These are phyloP conservation scores for Bovichtus variegatus DNA, from an alignment of 2,797 vertebrate species.

Conservation along the genomic window DNA sequence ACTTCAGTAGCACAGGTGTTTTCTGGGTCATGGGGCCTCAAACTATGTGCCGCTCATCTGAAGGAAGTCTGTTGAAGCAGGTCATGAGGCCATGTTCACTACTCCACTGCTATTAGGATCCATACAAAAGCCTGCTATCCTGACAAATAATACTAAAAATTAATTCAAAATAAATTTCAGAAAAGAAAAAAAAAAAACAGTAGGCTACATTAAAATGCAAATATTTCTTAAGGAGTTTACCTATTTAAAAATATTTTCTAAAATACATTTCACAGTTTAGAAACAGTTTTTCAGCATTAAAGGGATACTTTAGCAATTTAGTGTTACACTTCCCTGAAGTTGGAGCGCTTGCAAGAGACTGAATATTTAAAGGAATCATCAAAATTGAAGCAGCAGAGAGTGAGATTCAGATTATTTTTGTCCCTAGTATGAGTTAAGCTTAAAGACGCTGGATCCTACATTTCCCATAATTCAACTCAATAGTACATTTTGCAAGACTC, in stretches of 20 bases:
- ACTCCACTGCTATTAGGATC: neutral
- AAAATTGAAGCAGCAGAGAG: too few species aligned
- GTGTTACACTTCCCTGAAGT: too few species aligned
- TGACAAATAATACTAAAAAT: neutral
- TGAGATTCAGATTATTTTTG: too few species aligned
- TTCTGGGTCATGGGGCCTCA: neutral
- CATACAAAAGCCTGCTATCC: neutral
- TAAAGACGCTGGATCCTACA: neutral
- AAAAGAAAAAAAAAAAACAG: neutral
- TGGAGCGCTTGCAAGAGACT: too few species aligned
- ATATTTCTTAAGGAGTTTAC: neutral
- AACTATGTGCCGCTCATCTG: slow-evolving; percentile 12
- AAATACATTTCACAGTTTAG: too few species aligned
- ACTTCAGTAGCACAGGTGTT: slow-evolving; percentile 9
- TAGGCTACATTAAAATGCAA: neutral
- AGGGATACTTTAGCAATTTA: too few species aligned
- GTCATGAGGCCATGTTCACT: neutral
- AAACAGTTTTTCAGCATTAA: too few species aligned
- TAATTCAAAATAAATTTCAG: neutral
- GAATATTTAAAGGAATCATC: too few species aligned
- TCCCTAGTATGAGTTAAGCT: neutral
- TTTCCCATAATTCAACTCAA: slow-evolving; percentile 1
- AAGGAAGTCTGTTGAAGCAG: neutral
- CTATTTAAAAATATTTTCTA: neutral
- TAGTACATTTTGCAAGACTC: neutral